Evolutionary conservation across 2,888 invertebrate species (phyloP).

Genomic region (Agrotis exclamationis): DNA sequence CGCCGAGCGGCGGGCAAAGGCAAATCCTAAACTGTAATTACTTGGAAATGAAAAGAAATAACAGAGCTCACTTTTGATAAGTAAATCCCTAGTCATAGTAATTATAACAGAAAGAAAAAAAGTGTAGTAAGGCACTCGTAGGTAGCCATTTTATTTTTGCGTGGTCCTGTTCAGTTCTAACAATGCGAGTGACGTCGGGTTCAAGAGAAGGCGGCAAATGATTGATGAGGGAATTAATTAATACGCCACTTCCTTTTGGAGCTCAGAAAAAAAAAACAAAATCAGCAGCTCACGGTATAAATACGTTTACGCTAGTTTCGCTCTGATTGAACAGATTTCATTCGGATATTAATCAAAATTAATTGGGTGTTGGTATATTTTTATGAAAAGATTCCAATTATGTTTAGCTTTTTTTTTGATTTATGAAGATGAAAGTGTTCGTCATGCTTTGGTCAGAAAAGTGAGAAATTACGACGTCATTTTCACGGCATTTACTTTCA

Average conservation of each 20-base stretch:
- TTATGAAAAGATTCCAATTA: conserved; percentile 28
- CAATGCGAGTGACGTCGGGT: conserved; percentile 83
- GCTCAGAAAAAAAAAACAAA: conserved; percentile 79
- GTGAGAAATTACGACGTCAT: neutral
- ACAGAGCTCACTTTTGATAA: conserved; percentile 44
- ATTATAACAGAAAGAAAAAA: conserved; percentile 51
- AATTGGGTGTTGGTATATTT: conserved; percentile 47
- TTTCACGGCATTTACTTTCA: too few relatives aligned
- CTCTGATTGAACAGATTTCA: conserved; percentile 67
- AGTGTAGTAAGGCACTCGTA: conserved; percentile 47
- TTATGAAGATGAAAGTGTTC: conserved; percentile 28
- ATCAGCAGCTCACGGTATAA: conserved; percentile 72
- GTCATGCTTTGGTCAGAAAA: neutral
- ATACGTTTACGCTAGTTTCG: conserved; percentile 72
- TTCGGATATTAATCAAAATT: conserved; percentile 57
- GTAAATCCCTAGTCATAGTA: conserved; percentile 53
- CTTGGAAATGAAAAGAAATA: conserved; percentile 55
- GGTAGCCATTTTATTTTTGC: conserved; percentile 70
- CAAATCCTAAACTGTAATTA: conserved; percentile 53
- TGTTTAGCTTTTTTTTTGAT: conserved; percentile 26
- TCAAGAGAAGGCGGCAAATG: conserved; percentile 81
- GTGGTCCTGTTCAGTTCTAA: conserved; percentile 76
- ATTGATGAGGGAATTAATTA: conserved; percentile 87
- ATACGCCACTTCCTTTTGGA: conserved; percentile 84
- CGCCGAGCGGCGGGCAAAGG: conserved; percentile 37